Percentiles rank a stretch among this genome's conserved stretches.
Conservation (phyloP, 2,113 vertebrate species). For the Bufo bufo region DNA sequence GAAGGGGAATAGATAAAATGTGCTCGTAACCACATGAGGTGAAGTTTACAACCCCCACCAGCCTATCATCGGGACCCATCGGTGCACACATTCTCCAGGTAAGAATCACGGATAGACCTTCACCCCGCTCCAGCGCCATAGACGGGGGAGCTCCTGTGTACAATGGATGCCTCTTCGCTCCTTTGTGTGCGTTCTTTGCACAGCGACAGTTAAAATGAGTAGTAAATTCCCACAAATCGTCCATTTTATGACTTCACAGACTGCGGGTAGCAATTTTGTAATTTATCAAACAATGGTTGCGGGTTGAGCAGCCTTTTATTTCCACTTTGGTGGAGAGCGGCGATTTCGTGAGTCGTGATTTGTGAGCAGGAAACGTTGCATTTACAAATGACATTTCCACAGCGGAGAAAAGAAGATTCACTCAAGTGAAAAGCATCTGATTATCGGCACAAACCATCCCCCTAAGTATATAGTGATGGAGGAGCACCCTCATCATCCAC, state of each 20-base stretch:
- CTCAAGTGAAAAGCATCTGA: not conserved
- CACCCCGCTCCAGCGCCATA: no score
- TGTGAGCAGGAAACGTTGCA: not conserved
- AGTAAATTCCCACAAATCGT: not conserved
- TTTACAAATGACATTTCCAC: constrained; percentile 30
- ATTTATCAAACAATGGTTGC: constrained; percentile 22
- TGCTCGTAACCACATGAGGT: no score
- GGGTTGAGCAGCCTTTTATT: not conserved
- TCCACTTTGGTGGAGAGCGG: not conserved
- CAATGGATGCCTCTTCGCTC: not conserved
- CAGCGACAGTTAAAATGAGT: not conserved
- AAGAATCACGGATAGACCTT: no score
- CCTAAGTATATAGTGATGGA: not conserved
- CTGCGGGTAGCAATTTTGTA: constrained; percentile 22
- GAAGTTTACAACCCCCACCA: no score
- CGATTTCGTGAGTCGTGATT: not conserved
- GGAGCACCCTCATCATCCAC: not conserved
- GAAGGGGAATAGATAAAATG: no score
- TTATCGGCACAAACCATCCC: not conserved
- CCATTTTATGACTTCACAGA: not conserved
- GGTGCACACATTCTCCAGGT: no score
- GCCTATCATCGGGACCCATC: no score
- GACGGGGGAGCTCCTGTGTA: no score
- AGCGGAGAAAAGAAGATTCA: not conserved
- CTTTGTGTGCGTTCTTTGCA: not conserved